A percentile compares a stretch with the other conserved stretches of the same genome.
Evolutionary conservation across 2,797 vertebrate genomes (phyloP).

Genomic region (Hozukius guyotensis): DNA sequence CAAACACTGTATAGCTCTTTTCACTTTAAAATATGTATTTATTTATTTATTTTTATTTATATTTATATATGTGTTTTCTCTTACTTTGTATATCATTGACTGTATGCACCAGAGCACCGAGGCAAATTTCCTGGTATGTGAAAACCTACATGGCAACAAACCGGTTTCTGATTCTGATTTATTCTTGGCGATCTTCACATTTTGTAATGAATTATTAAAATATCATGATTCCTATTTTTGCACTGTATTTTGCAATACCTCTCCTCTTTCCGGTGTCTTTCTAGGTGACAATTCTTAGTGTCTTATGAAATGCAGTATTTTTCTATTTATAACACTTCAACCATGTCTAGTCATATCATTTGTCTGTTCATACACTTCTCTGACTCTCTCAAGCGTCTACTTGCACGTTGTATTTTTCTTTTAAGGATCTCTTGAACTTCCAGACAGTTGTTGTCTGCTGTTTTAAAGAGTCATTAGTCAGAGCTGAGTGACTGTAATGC

Average conservation of each 20-base stretch:
- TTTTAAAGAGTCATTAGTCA: not conserved
- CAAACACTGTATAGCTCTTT: rapidly evolving
- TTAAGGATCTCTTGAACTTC: not conserved
- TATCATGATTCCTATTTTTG: not conserved
- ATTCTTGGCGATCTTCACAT: not conserved
- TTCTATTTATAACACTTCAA: not conserved
- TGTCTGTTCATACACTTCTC: not conserved
- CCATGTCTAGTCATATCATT: not conserved
- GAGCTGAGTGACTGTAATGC: not conserved
- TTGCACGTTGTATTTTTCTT: not conserved
- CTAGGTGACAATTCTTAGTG: not conserved
- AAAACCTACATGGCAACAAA: not conserved
- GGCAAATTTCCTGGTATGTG: not conserved
- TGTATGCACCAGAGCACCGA: too few species aligned
- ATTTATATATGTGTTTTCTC: too few species aligned
- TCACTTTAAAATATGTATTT: not conserved
- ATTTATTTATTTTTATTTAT: too few species aligned
- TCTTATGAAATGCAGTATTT: not conserved
- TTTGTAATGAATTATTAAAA: not conserved
- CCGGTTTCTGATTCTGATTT: not conserved
- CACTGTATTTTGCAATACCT: not conserved
- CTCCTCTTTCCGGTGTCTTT: not conserved
- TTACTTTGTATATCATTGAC: too few species aligned
- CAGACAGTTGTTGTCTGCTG: not conserved
- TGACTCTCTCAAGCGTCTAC: not conserved